phyloP scores from a whole-genome alignment of 2,113 vertebrate genomes.

The Cynocephalus volans region DNA sequence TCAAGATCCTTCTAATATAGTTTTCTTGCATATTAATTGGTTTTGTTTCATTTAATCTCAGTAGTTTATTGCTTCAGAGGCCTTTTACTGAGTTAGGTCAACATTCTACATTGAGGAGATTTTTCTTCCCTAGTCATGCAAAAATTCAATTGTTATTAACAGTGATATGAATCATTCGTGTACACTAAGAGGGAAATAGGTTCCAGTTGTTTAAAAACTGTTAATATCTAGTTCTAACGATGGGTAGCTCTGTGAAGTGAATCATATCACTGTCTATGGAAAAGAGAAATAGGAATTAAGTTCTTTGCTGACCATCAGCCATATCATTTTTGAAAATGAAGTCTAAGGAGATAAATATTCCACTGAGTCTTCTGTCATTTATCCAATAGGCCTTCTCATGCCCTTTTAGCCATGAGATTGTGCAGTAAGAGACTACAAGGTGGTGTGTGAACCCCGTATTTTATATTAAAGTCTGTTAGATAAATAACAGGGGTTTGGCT shows the following conservation, averaged over 20 bases:
- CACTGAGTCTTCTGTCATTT: not conserved
- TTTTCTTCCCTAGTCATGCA: slow-evolving; percentile 62
- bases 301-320: slow-evolving; percentile 25
- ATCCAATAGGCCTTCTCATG: not conserved
- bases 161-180: slow-evolving; percentile 25
- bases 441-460: not conserved
- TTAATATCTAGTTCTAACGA: slow-evolving; percentile 62
- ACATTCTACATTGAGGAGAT: slow-evolving; percentile 35
- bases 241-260: slow-evolving; percentile 29
- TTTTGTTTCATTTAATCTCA: slow-evolving; percentile 67
- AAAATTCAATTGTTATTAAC: slow-evolving; percentile 67
- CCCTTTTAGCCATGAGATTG: not conserved
- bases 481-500: not conserved
- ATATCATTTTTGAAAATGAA: slow-evolving; percentile 38
- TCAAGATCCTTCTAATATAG: slow-evolving; percentile 31
- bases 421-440: not conserved
- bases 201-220: slow-evolving; percentile 64
- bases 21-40: slow-evolving; percentile 51
- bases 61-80: slow-evolving; percentile 61
- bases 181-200: slow-evolving; percentile 42
- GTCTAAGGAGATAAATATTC: not conserved
- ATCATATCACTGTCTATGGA: slow-evolving; percentile 52
- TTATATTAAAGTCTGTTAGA: slow-evolving; percentile 51
- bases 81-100: slow-evolving; percentile 56
- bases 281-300: slow-evolving; percentile 27